These are phyloP conservation scores for Proteles cristata DNA, from an alignment of 2,113 vertebrate species.

Conservation along the genomic window DNA sequence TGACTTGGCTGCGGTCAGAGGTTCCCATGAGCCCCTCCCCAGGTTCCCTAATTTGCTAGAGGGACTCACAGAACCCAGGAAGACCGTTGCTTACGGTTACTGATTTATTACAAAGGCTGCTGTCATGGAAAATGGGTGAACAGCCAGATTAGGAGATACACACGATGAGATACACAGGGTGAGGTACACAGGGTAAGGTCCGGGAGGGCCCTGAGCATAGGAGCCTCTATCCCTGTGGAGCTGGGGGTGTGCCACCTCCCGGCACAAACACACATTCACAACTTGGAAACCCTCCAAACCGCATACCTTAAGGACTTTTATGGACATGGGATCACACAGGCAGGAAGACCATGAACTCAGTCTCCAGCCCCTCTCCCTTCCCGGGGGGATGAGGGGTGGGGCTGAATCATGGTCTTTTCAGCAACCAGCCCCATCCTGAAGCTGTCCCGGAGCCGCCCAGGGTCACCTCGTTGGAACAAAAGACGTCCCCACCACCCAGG, in stretches of 20 bases:
- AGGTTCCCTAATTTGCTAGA: background rate
- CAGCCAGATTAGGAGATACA: background rate
- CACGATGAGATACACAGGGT: background rate
- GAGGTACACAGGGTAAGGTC: background rate
- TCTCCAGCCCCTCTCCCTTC: too few species aligned
- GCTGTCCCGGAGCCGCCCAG: background rate
- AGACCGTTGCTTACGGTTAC: background rate
- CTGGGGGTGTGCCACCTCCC: rapidly evolving
- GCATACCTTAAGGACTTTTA: rapidly evolving
- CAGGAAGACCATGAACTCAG: rapidly evolving
- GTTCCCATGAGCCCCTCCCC: background rate
- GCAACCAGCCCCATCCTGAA: background rate
- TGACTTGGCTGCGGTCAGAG: background rate
- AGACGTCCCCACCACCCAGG: background rate
- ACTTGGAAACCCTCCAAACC: background rate
- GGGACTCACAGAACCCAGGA: background rate
- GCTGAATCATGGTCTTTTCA: background rate
- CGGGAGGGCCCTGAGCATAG: background rate
- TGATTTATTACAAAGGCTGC: background rate
- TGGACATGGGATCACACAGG: rapidly evolving
- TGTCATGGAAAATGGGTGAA: rapidly evolving
- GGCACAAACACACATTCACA: rapidly evolving
- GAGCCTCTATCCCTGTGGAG: background rate
- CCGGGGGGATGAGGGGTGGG: background rate
- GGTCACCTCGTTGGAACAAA: background rate